Percentiles rank a stretch among this genome's conserved stretches.
Conservation (phyloP, 2,797 vertebrate species). For the Varecia variegata region DNA sequence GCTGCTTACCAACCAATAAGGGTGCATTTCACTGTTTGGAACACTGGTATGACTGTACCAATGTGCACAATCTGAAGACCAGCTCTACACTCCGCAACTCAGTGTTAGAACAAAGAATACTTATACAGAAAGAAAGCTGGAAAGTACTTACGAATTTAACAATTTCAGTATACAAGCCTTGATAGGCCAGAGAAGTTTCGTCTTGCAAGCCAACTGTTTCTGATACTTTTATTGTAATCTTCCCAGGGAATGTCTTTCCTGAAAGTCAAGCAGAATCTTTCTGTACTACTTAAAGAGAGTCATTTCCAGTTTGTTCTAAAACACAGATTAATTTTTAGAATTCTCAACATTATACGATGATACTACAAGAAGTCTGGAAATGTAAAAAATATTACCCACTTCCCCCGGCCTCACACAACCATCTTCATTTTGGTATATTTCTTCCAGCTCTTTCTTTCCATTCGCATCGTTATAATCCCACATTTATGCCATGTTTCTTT, state of each 20-base stretch:
- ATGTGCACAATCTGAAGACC: background rate
- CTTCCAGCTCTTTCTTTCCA: background rate
- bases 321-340: background rate
- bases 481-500: background rate
- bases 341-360: background rate
- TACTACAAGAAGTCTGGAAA: background rate
- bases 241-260: conserved; percentile 71
- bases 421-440: background rate
- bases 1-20: background rate
- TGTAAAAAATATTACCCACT: background rate
- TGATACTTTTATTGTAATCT: fast-evolving
- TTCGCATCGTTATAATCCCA: background rate
- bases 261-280: conserved; percentile 70
- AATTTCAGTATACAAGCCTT: fast-evolving
- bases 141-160: conserved; percentile 69
- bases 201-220: fast-evolving
- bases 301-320: background rate
- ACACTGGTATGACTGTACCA: background rate
- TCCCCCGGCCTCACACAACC: background rate
- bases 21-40: background rate
- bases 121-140: background rate
- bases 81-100: background rate
- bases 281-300: background rate
- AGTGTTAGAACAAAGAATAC: background rate
- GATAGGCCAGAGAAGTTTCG: background rate